Evolutionary conservation across 2,888 invertebrate genomes (phyloP).

Genomic region (Pilophorus perplexus): DNA sequence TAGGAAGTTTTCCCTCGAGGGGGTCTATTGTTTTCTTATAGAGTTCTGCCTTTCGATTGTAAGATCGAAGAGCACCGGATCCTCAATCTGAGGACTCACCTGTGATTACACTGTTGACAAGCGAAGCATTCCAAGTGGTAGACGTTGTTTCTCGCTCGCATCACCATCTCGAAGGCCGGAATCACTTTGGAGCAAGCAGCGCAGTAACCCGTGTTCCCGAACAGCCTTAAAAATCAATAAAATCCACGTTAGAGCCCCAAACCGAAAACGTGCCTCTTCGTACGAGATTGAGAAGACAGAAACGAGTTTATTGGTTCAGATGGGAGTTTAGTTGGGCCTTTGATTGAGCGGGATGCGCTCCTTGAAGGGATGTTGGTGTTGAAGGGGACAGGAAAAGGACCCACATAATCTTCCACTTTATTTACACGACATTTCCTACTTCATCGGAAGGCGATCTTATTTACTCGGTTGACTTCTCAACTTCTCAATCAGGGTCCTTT

Average conservation of each 20-base stretch:
- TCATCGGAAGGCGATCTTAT: conserved; percentile 29
- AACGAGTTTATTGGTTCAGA: too few relatives aligned
- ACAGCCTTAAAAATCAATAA: conserved; percentile 64
- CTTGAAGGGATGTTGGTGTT: too few relatives aligned
- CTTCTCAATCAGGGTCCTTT: not conserved
- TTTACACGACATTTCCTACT: conserved; percentile 30
- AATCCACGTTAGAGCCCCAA: not conserved
- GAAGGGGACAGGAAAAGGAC: too few relatives aligned
- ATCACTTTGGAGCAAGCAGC: conserved; percentile 97
- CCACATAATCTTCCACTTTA: conserved; percentile 34
- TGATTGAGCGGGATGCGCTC: too few relatives aligned
- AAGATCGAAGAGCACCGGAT: too few relatives aligned
- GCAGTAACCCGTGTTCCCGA: conserved; percentile 94
- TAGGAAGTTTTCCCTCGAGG: too few relatives aligned
- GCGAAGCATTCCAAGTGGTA: conserved; percentile 98
- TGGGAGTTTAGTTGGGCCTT: not conserved
- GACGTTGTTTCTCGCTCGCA: conserved; percentile 94
- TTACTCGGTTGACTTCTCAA: not conserved
- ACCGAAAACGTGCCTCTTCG: too few relatives aligned
- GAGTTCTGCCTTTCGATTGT: too few relatives aligned
- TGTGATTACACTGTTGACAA: conserved; percentile 97
- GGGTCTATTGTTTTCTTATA: too few relatives aligned
- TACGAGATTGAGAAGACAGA: too few relatives aligned
- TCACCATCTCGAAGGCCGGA: conserved; percentile 98
- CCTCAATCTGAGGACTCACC: conserved; percentile 67